Evolutionary conservation across 2,888 invertebrate species (phyloP).

Genomic region (Drosophila pseudotalamancana): DNA sequence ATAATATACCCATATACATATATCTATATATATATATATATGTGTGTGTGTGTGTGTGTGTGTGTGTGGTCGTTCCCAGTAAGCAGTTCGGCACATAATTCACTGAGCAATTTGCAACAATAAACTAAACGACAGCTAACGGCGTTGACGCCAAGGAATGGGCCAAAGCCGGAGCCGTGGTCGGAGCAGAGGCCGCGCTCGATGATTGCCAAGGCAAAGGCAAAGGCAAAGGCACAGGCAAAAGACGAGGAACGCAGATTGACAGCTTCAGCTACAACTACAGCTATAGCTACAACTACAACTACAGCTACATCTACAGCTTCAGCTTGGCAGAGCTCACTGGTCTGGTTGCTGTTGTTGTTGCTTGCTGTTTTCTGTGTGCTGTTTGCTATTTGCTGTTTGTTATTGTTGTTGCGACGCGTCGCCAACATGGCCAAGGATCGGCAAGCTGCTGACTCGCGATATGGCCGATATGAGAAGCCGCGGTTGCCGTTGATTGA

Average conservation of each 20-base stretch:
- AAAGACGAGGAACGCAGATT: conserved; percentile 65
- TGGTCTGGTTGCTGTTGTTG: conserved; percentile 23
- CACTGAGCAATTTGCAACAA: conserved; percentile 76
- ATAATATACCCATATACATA: conserved; percentile 13
- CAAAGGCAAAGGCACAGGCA: conserved; percentile 26
- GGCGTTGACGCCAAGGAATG: conserved; percentile 75
- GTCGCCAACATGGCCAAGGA: conserved; percentile 56
- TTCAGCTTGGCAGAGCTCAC: conserved; percentile 37
- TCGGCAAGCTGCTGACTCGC: conserved; percentile 48
- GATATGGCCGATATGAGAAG: conserved; percentile 61
- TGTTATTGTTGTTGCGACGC: conserved; percentile 47
- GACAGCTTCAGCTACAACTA: conserved; percentile 57
- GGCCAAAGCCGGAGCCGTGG: conserved; percentile 44
- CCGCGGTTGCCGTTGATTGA: conserved; percentile 60
- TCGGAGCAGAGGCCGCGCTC: conserved; percentile 24
- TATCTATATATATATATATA: not conserved
- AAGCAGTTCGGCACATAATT: conserved; percentile 76
- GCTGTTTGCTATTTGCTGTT: conserved; percentile 31
- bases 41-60: conserved; percentile 47
- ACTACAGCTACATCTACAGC: too few species aligned
- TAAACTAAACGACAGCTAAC: conserved; percentile 77
- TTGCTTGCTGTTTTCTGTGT: conserved; percentile 21
- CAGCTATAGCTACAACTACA: conserved; percentile 49
- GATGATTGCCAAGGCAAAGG: conserved; percentile 28
- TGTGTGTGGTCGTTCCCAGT: conserved; percentile 68